Evolutionary conservation across 92 coral and sea anemone species (phyloP).

Genomic region (Zoanthus solanderi): DNA sequence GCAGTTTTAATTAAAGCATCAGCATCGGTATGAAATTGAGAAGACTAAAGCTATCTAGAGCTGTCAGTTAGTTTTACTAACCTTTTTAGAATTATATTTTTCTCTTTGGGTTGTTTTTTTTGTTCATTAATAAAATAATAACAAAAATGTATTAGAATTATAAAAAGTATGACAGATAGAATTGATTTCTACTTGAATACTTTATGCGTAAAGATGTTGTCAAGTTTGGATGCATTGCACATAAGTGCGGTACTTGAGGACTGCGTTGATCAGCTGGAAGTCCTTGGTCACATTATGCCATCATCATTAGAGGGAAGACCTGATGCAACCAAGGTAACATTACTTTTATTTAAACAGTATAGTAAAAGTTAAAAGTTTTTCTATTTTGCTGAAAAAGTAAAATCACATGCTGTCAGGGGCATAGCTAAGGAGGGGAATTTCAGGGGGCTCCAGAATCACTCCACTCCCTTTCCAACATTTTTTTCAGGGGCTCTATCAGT

Average conservation of each 20-base stretch:
- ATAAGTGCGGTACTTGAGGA: constrained; percentile 93
- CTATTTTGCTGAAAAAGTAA: too few species aligned
- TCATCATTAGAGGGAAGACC: constrained; percentile 84
- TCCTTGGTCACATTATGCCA: constrained; percentile 98
- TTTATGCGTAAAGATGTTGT: constrained; percentile 66
- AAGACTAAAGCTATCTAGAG: too few species aligned
- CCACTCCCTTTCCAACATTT: too few species aligned
- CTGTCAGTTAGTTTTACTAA: neutral
- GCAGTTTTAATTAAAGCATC: too few species aligned
- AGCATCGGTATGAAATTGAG: too few species aligned
- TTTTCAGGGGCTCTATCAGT: too few species aligned
- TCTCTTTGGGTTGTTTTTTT: too few species aligned
- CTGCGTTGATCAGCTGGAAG: constrained; percentile 95
- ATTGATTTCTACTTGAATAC: neutral
- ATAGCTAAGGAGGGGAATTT: too few species aligned
- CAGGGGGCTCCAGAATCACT: too few species aligned
- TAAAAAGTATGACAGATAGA: neutral
- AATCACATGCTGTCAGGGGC: too few species aligned
- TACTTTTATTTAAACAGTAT: neutral
- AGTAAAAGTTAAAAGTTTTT: neutral
- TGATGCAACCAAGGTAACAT: constrained; percentile 80
- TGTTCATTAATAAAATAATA: neutral
- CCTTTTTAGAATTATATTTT: too few species aligned
- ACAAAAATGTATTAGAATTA: neutral
- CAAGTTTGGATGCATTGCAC: constrained; percentile 91